Evolutionary conservation across 2,113 vertebrate genomes (phyloP).

Genomic region (Percopsis transmontana): DNA sequence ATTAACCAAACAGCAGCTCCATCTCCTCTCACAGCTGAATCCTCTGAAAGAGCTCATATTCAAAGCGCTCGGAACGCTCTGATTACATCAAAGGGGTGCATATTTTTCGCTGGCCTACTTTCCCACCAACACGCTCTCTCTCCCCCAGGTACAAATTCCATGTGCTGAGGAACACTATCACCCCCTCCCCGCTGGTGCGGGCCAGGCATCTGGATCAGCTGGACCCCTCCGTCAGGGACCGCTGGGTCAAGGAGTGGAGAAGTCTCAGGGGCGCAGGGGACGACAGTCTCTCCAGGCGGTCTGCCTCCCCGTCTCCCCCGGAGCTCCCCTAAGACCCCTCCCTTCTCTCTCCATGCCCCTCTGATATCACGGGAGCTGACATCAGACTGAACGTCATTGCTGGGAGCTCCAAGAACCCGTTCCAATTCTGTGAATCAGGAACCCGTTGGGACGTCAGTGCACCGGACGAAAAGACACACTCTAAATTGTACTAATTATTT

Average conservation of each 20-base stretch:
- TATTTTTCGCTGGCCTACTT: conserved; percentile 77
- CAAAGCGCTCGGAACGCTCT: conserved; percentile 66
- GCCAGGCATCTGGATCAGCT: conserved; percentile 84
- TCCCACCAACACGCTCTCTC: conserved; percentile 64
- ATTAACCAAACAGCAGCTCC: conserved; percentile 19
- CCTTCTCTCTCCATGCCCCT: neutral
- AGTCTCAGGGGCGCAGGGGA: conserved; percentile 48
- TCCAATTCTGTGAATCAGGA: conserved; percentile 11
- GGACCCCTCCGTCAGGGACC: conserved; percentile 67
- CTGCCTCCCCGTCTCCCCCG: conserved; percentile 45
- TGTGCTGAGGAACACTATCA: conserved; percentile 82
- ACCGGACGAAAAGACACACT: conserved; percentile 3
- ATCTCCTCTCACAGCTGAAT: conserved; percentile 43
- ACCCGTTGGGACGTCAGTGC: neutral
- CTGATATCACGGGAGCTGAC: conserved; percentile 40
- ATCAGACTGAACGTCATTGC: conserved; percentile 39
- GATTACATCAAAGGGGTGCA: conserved; percentile 75
- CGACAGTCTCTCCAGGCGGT: conserved; percentile 44
- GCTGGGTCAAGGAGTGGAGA: conserved; percentile 82
- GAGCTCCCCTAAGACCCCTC: conserved; percentile 26
- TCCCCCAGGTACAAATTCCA: conserved; percentile 83
- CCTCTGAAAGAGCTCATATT: conserved; percentile 64
- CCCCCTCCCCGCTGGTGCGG: conserved; percentile 74
- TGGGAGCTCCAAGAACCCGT: conserved; percentile 20
- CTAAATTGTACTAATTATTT: conserved; percentile 41